phyloP scores from a whole-genome alignment of 2,888 invertebrate genomes.

The Uropetala carovei region DNA sequence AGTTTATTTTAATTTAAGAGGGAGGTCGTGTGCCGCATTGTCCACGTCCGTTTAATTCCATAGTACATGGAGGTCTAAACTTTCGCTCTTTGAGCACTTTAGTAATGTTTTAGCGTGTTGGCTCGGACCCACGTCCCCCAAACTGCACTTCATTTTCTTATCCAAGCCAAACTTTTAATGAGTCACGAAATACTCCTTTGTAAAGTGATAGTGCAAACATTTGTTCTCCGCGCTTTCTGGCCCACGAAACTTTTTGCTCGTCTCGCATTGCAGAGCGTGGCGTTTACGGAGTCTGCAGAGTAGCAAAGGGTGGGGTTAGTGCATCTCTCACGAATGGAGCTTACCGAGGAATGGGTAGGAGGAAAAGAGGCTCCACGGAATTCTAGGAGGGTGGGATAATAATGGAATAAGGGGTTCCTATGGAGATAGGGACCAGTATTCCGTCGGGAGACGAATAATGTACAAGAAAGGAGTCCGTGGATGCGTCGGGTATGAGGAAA shows the following conservation, averaged over 20 bases:
- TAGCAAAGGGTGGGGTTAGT: neutral
- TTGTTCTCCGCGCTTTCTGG: neutral
- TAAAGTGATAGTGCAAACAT: neutral
- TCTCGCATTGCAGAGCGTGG: neutral
- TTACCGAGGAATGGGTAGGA: too few species aligned
- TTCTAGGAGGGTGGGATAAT: neutral
- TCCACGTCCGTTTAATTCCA: neutral
- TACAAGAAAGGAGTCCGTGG: neutral
- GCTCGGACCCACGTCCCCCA: neutral
- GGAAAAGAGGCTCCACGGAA: neutral
- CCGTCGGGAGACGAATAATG: conserved; percentile 11
- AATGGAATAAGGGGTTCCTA: conserved; percentile 49
- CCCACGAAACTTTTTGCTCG: neutral
- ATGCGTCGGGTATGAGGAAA: conserved; percentile 27
- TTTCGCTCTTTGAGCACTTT: neutral
- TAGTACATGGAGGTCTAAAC: neutral
- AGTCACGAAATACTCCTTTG: neutral
- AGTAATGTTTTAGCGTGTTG: neutral
- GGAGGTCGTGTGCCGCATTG: neutral
- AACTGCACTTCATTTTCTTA: neutral
- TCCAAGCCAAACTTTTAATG: conserved; percentile 17
- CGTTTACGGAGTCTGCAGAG: neutral
- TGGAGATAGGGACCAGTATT: conserved; percentile 15
- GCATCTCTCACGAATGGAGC: too few species aligned
- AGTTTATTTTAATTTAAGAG: too few species aligned